phyloP scores from a whole-genome alignment of 2,888 invertebrate genomes.

The Colletes collaris region DNA sequence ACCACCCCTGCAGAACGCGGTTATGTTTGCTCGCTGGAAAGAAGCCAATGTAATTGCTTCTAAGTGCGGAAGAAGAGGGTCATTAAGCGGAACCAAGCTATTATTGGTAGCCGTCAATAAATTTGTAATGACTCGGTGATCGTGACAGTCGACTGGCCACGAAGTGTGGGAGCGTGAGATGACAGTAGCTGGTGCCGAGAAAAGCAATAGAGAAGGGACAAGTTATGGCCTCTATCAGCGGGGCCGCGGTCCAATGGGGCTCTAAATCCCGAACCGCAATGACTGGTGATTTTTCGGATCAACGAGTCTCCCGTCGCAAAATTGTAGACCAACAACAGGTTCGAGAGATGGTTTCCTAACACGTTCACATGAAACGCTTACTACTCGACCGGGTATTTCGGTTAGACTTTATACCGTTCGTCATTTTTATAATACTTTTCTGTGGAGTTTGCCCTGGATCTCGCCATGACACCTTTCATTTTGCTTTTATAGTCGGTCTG shows the following conservation, averaged over 20 bases:
- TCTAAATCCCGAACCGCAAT: conserved; percentile 41
- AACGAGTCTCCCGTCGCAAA: conserved; percentile 23
- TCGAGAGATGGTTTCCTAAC: neutral
- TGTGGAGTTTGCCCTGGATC: too few species aligned
- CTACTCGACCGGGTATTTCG: too few species aligned
- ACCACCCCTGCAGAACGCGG: too few species aligned
- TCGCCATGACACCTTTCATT: too few species aligned
- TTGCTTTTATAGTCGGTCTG: too few species aligned
- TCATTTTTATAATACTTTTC: too few species aligned
- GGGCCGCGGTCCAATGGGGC: conserved; percentile 9
- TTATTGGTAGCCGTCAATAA: conserved; percentile 31
- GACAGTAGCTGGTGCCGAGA: conserved; percentile 22
- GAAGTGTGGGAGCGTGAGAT: conserved; percentile 63
- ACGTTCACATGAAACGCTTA: too few species aligned
- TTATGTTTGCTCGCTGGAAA: neutral
- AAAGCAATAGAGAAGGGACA: conserved; percentile 33
- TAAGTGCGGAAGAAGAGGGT: conserved; percentile 16
- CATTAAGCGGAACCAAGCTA: conserved; percentile 52
- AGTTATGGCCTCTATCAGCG: conserved; percentile 6
- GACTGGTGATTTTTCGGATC: conserved; percentile 41
- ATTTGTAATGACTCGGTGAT: conserved; percentile 46
- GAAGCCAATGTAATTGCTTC: conserved; percentile 2
- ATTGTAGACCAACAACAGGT: conserved; percentile 27
- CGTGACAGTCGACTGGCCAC: conserved; percentile 63
- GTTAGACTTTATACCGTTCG: too few species aligned